A percentile compares a stretch with the other conserved stretches of the same genome.
phyloP scores from a whole-genome alignment of 92 coral and sea anemone species.

The Metridium senile region DNA sequence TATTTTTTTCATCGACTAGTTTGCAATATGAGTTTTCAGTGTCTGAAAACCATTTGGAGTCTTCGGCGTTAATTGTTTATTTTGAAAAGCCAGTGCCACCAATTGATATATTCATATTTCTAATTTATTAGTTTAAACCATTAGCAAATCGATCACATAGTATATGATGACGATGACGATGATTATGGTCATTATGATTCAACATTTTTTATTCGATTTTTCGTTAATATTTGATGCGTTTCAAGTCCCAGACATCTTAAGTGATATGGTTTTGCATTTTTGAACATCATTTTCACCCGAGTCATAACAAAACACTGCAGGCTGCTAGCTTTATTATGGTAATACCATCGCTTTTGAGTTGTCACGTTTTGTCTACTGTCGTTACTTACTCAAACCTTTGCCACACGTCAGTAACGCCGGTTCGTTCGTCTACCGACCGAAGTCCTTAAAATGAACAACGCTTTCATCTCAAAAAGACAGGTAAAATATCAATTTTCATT shows the following conservation, averaged over 20 bases:
- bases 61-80: neutral
- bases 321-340: constrained; percentile 22
- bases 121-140: neutral
- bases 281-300: constrained; percentile 13
- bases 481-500: neutral
- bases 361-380: constrained; percentile 7
- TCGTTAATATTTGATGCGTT: too few species aligned
- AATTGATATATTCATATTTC: neutral
- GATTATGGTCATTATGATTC: too few species aligned
- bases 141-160: neutral
- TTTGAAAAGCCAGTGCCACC: neutral
- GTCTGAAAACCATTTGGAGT: neutral
- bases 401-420: neutral
- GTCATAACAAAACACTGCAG: neutral
- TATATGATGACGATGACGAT: too few species aligned
- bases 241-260: too few species aligned
- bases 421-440: too few species aligned
- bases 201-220: too few species aligned
- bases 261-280: too few species aligned
- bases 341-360: neutral
- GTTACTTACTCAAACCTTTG: neutral
- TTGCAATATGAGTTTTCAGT: too few species aligned
- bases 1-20: neutral
- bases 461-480: neutral
- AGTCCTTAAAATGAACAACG: neutral